phyloP scores from a whole-genome alignment of 1,140 invertebrate genomes.

The Anoplolepis gracilipes region DNA sequence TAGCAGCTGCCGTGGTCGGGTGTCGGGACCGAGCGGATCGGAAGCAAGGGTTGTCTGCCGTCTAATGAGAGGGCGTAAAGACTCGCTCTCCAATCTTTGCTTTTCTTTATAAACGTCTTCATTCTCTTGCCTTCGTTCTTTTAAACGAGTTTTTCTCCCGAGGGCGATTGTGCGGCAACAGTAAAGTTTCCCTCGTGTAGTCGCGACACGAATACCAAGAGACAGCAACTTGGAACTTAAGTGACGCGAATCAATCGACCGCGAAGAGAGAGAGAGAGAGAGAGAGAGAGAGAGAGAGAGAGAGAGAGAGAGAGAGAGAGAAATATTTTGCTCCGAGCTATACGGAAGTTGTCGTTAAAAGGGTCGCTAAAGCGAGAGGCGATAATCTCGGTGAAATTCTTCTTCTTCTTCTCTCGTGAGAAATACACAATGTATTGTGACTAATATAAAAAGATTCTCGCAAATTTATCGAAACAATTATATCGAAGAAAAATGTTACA shows the following conservation, averaged over 20 bases:
- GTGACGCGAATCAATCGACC: conserved; percentile 46
- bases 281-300: background rate
- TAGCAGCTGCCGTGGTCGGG: background rate
- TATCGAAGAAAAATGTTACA: background rate
- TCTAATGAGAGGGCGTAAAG: conserved; percentile 48
- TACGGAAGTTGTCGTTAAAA: conserved; percentile 4
- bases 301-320: background rate
- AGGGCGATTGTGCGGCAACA: conserved; percentile 36
- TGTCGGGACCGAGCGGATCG: conserved; percentile 22
- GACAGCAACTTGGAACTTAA: conserved; percentile 25
- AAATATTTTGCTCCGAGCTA: conserved; percentile 33
- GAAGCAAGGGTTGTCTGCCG: conserved; percentile 27
- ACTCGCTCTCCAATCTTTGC: conserved; percentile 35
- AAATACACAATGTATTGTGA: background rate
- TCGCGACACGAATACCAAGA: conserved; percentile 44
- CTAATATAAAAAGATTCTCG: background rate
- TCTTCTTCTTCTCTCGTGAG: background rate
- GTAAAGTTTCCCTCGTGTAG: background rate
- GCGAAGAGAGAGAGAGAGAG: conserved; percentile 7
- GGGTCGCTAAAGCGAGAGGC: background rate
- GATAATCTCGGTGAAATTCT: conserved; percentile 7
- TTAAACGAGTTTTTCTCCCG: conserved; percentile 20
- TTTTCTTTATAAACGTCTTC: conserved; percentile 50
- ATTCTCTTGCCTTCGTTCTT: background rate
- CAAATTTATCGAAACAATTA: background rate